Percentiles rank a stretch among this genome's conserved stretches.
Conservation (phyloP, 1,140 invertebrate genomes). For the Neodiprion fabricii region DNA sequence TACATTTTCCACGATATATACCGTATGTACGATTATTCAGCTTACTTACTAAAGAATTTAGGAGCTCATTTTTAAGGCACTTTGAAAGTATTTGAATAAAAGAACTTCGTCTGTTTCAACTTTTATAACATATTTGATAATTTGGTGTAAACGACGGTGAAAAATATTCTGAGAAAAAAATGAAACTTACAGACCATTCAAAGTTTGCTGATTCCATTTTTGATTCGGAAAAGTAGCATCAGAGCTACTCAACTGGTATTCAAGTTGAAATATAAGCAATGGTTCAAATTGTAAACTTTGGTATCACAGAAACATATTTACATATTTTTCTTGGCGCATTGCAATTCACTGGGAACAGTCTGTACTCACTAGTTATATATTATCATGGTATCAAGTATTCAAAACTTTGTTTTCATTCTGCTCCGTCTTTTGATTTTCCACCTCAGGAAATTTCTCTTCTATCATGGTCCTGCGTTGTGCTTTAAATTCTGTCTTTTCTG, state of each 20-base stretch:
- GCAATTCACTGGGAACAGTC: background rate
- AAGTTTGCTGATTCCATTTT: background rate
- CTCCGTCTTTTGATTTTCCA: background rate
- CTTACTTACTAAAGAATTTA: slow-evolving; percentile 10
- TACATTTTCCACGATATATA: background rate
- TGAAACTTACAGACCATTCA: too few relatives aligned
- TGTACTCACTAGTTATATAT: background rate
- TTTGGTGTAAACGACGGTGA: background rate
- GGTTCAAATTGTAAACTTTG: slow-evolving; percentile 16
- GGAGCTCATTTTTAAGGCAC: slow-evolving; percentile 42
- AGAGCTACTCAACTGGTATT: background rate
- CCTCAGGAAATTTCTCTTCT: background rate
- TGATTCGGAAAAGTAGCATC: background rate
- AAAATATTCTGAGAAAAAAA: too few relatives aligned
- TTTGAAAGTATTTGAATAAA: slow-evolving; percentile 11
- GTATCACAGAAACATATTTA: slow-evolving; percentile 45
- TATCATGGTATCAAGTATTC: background rate
- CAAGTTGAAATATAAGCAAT: background rate
- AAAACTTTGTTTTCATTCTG: background rate
- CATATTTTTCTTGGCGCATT: background rate
- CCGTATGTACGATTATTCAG: background rate
- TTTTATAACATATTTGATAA: too few relatives aligned
- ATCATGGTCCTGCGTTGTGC: background rate
- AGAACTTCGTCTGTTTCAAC: too few relatives aligned
- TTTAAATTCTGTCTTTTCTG: background rate